Base-by-base conservation (phyloP, 1,140 invertebrate genomes). In the Gonioctena quinquepunctata region DNA sequence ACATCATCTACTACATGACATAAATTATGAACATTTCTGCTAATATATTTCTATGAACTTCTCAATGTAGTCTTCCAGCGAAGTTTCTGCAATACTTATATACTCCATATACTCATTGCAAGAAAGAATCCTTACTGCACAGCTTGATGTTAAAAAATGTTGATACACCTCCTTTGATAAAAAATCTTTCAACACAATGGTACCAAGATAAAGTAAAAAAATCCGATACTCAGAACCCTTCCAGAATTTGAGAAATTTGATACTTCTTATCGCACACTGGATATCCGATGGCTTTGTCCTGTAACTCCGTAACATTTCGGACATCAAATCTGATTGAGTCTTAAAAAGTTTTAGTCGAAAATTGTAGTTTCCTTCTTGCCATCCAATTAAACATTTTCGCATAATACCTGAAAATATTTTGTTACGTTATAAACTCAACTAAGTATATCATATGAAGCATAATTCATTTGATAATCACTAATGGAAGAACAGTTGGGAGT, bases 21-120 rank as follows among this genome's bases (percentile, higher is more conserved):
- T 54, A 66, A 66, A 52, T 22, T 52, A 66, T 66, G 63, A 18
- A 66, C 48, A 66, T 66, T 66, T 52, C 48, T 50, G 8, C 42
- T 48, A 23, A 66, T 66, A 66, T n/a, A 66, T 52, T 66, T 11
- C 18, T 66, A 50, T 52, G 13, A 13, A 66, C n/a, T 52, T 11
- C 8, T 66, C 26, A 26, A 66, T 28, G 22, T 50, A 66, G n/a
- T 16, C 63, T 21, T 66, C 49, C 21, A 66, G 5, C 19, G 52
- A 19, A 52, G 23, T 50, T 56, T 26, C 18, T 21, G 25, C 63
- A 52, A 56, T 26, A 50, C 48, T 27, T 50, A 66, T 50, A 8
- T 66, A 50, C 25, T 18, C 13, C 23, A 65, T 50, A 65, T 65
- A 48, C 28, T 21, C 48, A 4, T 52, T 48, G 13, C 28, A 65